Base-by-base conservation (phyloP, 2,797 vertebrate genomes). In the Enteromius argenteus region DNA sequence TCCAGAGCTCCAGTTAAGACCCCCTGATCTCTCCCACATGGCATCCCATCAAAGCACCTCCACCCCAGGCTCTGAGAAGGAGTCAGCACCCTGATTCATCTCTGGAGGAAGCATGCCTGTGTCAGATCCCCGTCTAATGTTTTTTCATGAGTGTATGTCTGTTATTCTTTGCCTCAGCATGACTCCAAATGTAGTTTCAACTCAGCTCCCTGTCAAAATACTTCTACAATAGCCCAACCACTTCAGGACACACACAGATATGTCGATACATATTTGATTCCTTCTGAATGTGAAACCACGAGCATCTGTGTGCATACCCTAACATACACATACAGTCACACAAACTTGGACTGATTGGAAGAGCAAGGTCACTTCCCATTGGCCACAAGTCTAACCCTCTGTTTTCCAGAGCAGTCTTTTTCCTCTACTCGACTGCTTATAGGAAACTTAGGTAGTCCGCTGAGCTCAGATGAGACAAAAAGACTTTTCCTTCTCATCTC, bases 331-430 rank as follows among this genome's bases (percentile, higher is more conserved):
- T 79, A 86, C 79, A 80, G 53, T 44, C 75, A 81, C 83, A 91
- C 90, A 90, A 89, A 32, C 88, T 84, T 77, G 90, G 87, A 88
- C 91, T 92, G 92, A 94, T 94, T 94, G 93, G 93, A 95, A 92
- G 94, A 92, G 93, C 91, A 92, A 91, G 94, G 94, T 93, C 94
- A 95, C 93, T 95, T 95, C 95, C 94, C 93, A 95, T 95, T 95
- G 94, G 93, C 92, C 93, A 89, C 90, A 90, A 94, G 94, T 92
- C 91, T 94, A 91, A 92, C 94, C 94, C 91, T 94, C 90, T 93
- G 91, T 91, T 94, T 95, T 93, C 94, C 93, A 94, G 94, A 93
- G 94, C 95, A 95, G 93, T 90, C 93, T 94, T 94, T 94, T 94
- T 92, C 76, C 92, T 90, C 92, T 92, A 92, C 94, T 94, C 90